A percentile compares a stretch with the other conserved stretches of the same genome.
phyloP scores from a whole-genome alignment of 1,140 invertebrate species.

The Cydia pomonella region DNA sequence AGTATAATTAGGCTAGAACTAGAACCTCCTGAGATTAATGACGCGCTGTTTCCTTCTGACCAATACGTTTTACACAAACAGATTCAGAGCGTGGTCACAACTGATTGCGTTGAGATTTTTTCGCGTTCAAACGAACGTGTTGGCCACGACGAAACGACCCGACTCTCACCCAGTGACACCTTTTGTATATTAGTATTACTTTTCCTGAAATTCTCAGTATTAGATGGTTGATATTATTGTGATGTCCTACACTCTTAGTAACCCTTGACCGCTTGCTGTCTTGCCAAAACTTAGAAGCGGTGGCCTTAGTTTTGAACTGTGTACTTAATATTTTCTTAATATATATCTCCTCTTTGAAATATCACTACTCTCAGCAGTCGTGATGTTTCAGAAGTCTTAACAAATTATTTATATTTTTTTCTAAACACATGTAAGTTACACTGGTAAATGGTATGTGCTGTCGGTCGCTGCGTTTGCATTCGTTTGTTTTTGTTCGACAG shows the following conservation, averaged over 20 bases:
- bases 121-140: not conserved
- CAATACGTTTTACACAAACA: constrained; percentile 19
- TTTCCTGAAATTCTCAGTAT: constrained; percentile 69
- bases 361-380: constrained; percentile 7
- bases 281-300: constrained; percentile 62
- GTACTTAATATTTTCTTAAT: constrained; percentile 73
- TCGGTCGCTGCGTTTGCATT: constrained; percentile 39
- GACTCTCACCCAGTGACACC: constrained; percentile 56
- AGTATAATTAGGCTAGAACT: constrained; percentile 74
- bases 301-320: constrained; percentile 48
- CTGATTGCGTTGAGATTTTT: not conserved
- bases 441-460: constrained; percentile 51
- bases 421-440: constrained; percentile 61
- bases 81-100: not conserved
- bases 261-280: constrained; percentile 55
- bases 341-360: constrained; percentile 50
- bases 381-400: constrained; percentile 43
- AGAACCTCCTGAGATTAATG: constrained; percentile 70
- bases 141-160: constrained; percentile 38
- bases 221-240: constrained; percentile 67
- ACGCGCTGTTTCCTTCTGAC: constrained; percentile 45
- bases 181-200: constrained; percentile 71
- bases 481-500: constrained; percentile 28
- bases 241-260: constrained; percentile 51
- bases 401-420: constrained; percentile 57